Evolutionary conservation across 2,888 invertebrate genomes (phyloP).

Genomic region (Oscheius onirici): DNA sequence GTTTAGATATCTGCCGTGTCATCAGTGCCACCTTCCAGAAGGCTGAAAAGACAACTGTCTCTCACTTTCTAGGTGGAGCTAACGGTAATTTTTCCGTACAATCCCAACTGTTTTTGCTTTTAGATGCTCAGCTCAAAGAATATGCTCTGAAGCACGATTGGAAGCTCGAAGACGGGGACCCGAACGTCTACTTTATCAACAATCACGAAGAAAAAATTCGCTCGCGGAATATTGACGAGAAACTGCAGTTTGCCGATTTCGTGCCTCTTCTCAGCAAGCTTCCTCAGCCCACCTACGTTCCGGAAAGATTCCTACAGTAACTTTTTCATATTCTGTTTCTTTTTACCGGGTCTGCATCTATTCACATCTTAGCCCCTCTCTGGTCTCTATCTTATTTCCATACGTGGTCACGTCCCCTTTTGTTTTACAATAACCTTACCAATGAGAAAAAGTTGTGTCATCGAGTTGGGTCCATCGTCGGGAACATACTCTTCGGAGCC

Average conservation of each 20-base stretch:
- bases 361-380: background rate
- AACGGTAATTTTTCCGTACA: conserved; percentile 78
- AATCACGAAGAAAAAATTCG: conserved; percentile 98
- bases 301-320: too few relatives aligned
- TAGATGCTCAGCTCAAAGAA: conserved; percentile 83
- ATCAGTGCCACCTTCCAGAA: conserved; percentile 96
- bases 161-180: conserved; percentile 79
- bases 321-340: too few relatives aligned
- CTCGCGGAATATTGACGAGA: conserved; percentile 97
- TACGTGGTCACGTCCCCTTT: background rate
- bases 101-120: conserved; percentile 21
- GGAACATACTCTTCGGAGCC: conserved; percentile 28
- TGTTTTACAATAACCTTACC: conserved; percentile 1
- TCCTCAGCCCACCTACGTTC: background rate
- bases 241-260: conserved; percentile 82
- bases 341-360: background rate
- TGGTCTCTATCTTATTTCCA: conserved; percentile 1
- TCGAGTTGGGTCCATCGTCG: conserved; percentile 7
- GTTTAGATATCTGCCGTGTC: conserved; percentile 87
- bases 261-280: background rate
- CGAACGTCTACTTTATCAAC: conserved; percentile 83
- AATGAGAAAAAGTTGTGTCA: conserved; percentile 29
- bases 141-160: conserved; percentile 96
- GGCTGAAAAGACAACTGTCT: conserved; percentile 84
- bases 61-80: conserved; percentile 87